These are phyloP conservation scores for Epinotia brunnichana DNA, from an alignment of 2,888 invertebrate genomes.

Conservation along the genomic window DNA sequence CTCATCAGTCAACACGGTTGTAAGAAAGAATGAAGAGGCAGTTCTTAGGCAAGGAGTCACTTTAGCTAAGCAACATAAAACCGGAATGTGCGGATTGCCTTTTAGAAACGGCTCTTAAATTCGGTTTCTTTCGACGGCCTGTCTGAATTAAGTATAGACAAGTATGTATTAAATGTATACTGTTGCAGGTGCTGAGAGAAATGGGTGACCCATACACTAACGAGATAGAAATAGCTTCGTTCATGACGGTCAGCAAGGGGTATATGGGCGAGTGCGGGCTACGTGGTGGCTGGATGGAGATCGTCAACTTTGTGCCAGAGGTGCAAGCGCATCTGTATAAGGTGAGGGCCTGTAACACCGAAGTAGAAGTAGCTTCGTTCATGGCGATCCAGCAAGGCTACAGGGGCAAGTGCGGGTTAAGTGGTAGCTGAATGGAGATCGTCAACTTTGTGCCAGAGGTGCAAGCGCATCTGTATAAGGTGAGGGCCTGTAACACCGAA, in stretches of 20 bases:
- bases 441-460: conserved; percentile 92
- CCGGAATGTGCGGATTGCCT: too few relatives aligned
- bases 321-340: conserved; percentile 90
- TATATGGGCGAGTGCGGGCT: conserved; percentile 97
- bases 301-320: conserved; percentile 92
- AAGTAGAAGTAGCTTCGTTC: neutral
- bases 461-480: conserved; percentile 89
- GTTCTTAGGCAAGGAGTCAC: too few relatives aligned
- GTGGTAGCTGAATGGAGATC: conserved; percentile 97
- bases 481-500: conserved; percentile 53
- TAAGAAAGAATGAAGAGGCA: too few relatives aligned
- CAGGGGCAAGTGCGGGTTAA: conserved; percentile 96
- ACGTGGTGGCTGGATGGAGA: conserved; percentile 97
- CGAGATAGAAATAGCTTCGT: conserved; percentile 95
- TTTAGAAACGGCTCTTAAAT: neutral
- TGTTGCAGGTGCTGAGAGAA: conserved; percentile 88
- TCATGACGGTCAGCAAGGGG: conserved; percentile 99
- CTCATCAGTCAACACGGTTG: too few relatives aligned
- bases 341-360: conserved; percentile 69
- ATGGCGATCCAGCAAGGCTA: conserved; percentile 65
- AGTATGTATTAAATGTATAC: neutral
- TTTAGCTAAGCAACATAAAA: too few relatives aligned
- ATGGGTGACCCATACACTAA: conserved; percentile 93
- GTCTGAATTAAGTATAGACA: neutral
- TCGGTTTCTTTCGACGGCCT: neutral